These are phyloP conservation scores for Apis mellifera DNA, from an alignment of 1,140 invertebrate species.

Conservation along the genomic window DNA sequence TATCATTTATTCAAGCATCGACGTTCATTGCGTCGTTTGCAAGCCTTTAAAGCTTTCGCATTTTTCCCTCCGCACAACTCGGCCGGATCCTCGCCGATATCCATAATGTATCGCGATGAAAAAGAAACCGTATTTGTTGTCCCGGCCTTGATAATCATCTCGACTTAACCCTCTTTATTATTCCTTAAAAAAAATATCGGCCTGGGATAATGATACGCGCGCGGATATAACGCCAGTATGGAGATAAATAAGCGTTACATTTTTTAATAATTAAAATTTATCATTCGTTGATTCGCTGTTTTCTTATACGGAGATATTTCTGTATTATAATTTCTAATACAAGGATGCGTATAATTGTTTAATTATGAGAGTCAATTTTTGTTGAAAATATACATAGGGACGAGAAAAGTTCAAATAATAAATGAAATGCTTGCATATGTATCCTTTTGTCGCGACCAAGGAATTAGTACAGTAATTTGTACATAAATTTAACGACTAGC, in stretches of 20 bases:
- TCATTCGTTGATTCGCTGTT: too few relatives aligned
- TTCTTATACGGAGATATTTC: too few relatives aligned
- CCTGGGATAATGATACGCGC: background rate
- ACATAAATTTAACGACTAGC: slow-evolving; percentile 51
- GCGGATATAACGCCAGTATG: background rate
- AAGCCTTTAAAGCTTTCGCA: slow-evolving; percentile 5
- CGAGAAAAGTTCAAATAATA: background rate
- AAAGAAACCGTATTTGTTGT: slow-evolving; percentile 20
- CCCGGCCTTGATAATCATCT: background rate
- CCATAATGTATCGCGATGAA: slow-evolving; percentile 2
- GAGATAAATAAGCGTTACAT: too few relatives aligned
- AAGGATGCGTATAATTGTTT: too few relatives aligned
- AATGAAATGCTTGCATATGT: background rate
- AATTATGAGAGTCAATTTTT: too few relatives aligned
- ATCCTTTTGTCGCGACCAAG: slow-evolving; percentile 9
- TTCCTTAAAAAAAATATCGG: background rate
- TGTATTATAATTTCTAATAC: too few relatives aligned
- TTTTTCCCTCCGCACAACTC: background rate
- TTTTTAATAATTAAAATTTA: too few relatives aligned
- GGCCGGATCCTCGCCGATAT: background rate
- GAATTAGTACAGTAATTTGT: slow-evolving; percentile 56
- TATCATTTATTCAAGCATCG: slow-evolving; percentile 60
- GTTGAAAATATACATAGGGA: too few relatives aligned
- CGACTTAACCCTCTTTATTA: background rate
- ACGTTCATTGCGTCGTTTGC: slow-evolving; percentile 49